A percentile compares a stretch with the other conserved stretches of the same genome.
Evolutionary conservation across 2,113 vertebrate genomes (phyloP).

Genomic region (Hippocampus barbouri): DNA sequence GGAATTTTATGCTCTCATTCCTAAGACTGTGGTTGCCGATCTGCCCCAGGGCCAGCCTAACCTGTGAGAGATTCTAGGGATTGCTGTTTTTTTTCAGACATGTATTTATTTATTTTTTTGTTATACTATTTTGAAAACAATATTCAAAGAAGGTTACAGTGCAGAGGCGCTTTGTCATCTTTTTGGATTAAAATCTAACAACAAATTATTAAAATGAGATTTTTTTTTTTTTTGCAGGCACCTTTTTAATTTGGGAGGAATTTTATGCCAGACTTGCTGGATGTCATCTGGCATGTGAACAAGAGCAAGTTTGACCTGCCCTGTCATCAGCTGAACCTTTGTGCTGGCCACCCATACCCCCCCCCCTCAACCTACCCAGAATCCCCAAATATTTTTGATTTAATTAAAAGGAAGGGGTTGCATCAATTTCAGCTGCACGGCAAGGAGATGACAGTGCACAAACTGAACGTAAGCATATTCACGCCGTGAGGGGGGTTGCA

Average conservation of each 20-base stretch:
- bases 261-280: background rate
- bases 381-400: constrained; percentile 69
- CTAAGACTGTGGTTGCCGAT: constrained; percentile 51
- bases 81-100: constrained; percentile 23
- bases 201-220: background rate
- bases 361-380: constrained; percentile 47
- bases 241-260: background rate
- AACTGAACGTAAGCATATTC: constrained; percentile 76
- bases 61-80: constrained; percentile 46
- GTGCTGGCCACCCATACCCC: constrained; percentile 26
- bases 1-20: constrained; percentile 65
- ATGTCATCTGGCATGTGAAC: background rate
- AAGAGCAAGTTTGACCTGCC: constrained; percentile 12
- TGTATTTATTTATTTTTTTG: background rate
- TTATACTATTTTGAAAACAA: constrained; percentile 47
- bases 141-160: constrained; percentile 22
- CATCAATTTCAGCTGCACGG: constrained; percentile 69
- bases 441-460: constrained; percentile 78
- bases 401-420: constrained; percentile 73
- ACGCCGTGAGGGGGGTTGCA: constrained; percentile 50
- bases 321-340: constrained; percentile 40
- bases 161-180: constrained; percentile 5
- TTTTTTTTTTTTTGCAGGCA: background rate
- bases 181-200: background rate
- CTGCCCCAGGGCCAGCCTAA: constrained; percentile 41